Evolutionary conservation across 2,888 invertebrate genomes (phyloP).

Genomic region (Salticus scenicus): DNA sequence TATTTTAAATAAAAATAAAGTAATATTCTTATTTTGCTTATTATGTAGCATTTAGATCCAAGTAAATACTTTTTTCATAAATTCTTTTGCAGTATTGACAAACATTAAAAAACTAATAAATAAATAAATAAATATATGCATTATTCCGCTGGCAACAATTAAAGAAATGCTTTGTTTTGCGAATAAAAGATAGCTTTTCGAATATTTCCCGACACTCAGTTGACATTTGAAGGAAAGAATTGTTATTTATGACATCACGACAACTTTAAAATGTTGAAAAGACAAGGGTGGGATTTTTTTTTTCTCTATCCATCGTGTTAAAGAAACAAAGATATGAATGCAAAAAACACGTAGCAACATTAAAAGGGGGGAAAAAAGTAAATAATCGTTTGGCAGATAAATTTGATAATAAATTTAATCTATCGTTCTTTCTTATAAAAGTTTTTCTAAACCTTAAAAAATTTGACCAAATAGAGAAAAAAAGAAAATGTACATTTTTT

Average conservation of each 20-base stretch:
- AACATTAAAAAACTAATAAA: not conserved
- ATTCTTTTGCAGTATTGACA: not conserved
- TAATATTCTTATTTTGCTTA: slow-evolving; percentile 7
- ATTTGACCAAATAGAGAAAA: not conserved
- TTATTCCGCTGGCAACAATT: slow-evolving; percentile 22
- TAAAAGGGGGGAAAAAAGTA: not conserved
- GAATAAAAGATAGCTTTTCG: slow-evolving; percentile 20
- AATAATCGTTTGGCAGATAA: slow-evolving; percentile 24
- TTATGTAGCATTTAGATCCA: slow-evolving; percentile 11
- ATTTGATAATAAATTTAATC: slow-evolving; percentile 35
- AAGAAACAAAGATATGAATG: slow-evolving; percentile 17
- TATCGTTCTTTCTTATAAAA: not conserved
- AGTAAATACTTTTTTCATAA: slow-evolving; percentile 6
- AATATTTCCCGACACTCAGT: slow-evolving; percentile 12
- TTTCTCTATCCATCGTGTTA: not conserved
- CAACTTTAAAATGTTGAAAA: slow-evolving; percentile 14
- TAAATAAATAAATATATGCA: slow-evolving; percentile 11
- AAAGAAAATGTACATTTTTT: not conserved
- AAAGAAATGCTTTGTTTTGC: slow-evolving; percentile 18
- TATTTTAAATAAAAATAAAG: slow-evolving; percentile 28
- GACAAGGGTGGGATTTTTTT: slow-evolving; percentile 32
- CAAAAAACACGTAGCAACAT: slow-evolving; percentile 3
- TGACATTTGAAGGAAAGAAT: slow-evolving; percentile 43
- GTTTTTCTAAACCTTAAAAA: slow-evolving; percentile 2
- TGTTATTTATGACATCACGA: slow-evolving; percentile 48